Evolutionary conservation across 2,797 vertebrate genomes (phyloP).

Genomic region (Esox lucius): DNA sequence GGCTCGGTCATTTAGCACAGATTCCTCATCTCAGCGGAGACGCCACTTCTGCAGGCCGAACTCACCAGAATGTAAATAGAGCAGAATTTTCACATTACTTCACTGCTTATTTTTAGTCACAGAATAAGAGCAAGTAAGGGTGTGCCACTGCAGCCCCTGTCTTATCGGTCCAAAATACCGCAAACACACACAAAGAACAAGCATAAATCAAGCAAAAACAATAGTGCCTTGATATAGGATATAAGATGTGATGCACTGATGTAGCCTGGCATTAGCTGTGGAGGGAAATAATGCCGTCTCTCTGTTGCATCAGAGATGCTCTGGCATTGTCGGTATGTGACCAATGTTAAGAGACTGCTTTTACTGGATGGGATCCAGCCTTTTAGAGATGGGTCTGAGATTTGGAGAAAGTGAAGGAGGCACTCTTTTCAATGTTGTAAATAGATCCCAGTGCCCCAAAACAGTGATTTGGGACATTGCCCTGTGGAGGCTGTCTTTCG

Average conservation of each 20-base stretch:
- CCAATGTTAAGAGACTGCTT: neutral
- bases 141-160: slow-evolving; percentile 54
- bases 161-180: slow-evolving; percentile 59
- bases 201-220: slow-evolving; percentile 56
- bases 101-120: slow-evolving; percentile 76
- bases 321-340: neutral
- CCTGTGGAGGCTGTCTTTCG: too few species aligned
- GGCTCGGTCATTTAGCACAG: slow-evolving; percentile 59
- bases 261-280: slow-evolving; percentile 49
- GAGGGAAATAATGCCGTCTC: neutral
- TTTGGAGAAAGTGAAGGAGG: neutral
- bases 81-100: slow-evolving; percentile 75
- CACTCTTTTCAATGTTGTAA: too few species aligned
- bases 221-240: slow-evolving; percentile 49
- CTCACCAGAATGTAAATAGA: slow-evolving; percentile 76
- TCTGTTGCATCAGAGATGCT: neutral
- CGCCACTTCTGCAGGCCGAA: slow-evolving; percentile 48
- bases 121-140: slow-evolving; percentile 69
- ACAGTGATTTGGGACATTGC: too few species aligned
- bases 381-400: neutral
- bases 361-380: neutral
- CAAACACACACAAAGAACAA: slow-evolving; percentile 49
- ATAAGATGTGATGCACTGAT: slow-evolving; percentile 57
- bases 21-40: slow-evolving; percentile 50
- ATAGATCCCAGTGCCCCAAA: too few species aligned